A percentile compares a stretch with the other conserved stretches of the same genome.
Conservation (phyloP, 2,888 invertebrate species). For the Pollenia angustigena region DNA sequence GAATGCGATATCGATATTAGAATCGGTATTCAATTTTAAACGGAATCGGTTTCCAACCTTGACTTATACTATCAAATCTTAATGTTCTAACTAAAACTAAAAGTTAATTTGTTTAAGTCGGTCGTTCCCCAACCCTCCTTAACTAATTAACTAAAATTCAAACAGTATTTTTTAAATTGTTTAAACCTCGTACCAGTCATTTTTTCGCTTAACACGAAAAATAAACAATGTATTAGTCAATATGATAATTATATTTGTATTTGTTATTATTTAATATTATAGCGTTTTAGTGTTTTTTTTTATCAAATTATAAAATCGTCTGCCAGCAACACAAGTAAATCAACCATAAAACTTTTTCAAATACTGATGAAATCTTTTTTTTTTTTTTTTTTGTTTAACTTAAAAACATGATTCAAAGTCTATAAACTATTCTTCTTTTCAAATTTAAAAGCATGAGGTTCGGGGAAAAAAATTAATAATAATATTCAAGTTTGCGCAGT, state of each 20-base stretch:
- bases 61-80: too few species aligned
- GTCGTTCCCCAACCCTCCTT: not conserved
- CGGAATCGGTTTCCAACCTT: too few species aligned
- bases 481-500: conserved; percentile 51
- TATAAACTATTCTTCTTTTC: conserved; percentile 20
- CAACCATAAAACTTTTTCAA: conserved; percentile 42
- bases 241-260: conserved; percentile 21
- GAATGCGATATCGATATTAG: too few species aligned
- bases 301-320: conserved; percentile 25
- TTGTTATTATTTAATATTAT: conserved; percentile 10
- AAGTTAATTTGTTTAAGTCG: too few species aligned
- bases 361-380: conserved; percentile 41
- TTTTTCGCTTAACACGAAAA: not conserved
- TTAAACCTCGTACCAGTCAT: not conserved
- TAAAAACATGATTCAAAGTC: conserved; percentile 35
- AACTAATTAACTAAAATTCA: not conserved
- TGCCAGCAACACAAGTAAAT: conserved; percentile 9
- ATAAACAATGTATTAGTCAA: conserved; percentile 5
- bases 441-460: conserved; percentile 31
- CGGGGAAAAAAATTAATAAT: conserved; percentile 17
- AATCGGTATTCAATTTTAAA: too few species aligned
- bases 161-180: not conserved
- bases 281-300: conserved; percentile 3
- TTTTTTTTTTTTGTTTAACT: not conserved
- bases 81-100: too few species aligned